phyloP scores from a whole-genome alignment of 2,888 invertebrate genomes.

The Aleiodes leptofemur region DNA sequence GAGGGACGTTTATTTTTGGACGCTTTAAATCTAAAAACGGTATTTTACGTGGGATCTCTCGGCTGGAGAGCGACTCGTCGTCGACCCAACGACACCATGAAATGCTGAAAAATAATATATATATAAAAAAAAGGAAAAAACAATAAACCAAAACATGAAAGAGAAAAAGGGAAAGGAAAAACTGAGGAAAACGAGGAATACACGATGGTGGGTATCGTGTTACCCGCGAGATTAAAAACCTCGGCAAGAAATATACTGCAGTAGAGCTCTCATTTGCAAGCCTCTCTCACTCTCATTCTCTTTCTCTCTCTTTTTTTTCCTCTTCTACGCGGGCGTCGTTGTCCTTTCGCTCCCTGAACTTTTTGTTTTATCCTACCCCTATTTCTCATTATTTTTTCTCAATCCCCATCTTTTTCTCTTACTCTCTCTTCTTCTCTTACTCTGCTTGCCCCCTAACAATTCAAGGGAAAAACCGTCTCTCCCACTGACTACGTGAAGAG shows the following conservation, averaged over 20 bases:
- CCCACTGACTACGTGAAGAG: too few species aligned
- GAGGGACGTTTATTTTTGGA: not conserved
- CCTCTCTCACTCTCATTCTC: conserved; percentile 53
- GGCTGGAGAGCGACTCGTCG: conserved; percentile 32
- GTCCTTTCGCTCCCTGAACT: conserved; percentile 42
- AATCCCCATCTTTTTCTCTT: conserved; percentile 40
- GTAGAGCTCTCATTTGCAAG: conserved; percentile 71
- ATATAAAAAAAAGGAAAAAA: conserved; percentile 45
- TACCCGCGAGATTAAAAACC: conserved; percentile 67
- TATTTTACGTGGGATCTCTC: conserved; percentile 30
- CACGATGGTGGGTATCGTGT: conserved; percentile 60
- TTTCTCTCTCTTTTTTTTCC: conserved; percentile 30
- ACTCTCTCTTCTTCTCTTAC: conserved; percentile 39
- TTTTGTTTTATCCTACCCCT: conserved; percentile 44
- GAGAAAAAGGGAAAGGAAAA: conserved; percentile 48
- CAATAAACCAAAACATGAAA: conserved; percentile 55
- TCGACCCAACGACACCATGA: conserved; percentile 37
- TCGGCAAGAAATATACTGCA: conserved; percentile 68
- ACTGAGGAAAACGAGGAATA: conserved; percentile 63
- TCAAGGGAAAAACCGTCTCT: conserved; percentile 42
- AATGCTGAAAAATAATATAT: conserved; percentile 27
- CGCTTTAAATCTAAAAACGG: conserved; percentile 5
- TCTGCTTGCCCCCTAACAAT: conserved; percentile 33
- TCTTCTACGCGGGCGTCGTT: conserved; percentile 21
- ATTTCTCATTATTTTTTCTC: conserved; percentile 53